Conservation (phyloP, 1,140 invertebrate species). For the Chrysoperla carnea region DNA sequence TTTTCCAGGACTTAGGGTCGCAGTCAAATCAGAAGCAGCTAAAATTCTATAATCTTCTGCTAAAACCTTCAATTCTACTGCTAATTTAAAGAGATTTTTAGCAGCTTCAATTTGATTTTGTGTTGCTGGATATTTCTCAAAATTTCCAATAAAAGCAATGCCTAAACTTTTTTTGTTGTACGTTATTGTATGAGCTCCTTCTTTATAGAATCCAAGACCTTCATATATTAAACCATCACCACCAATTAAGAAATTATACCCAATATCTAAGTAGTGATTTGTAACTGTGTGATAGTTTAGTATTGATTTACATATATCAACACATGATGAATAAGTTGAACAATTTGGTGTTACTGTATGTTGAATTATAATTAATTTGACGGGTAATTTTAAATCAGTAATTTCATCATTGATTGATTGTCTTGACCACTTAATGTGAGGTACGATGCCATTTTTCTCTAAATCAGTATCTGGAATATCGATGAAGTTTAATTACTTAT, state of each 20-base stretch:
- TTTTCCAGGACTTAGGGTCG: constrained; percentile 19
- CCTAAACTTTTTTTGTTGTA: constrained; percentile 46
- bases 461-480: too few relatives aligned
- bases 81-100: constrained; percentile 13
- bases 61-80: constrained; percentile 14
- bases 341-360: constrained; percentile 32
- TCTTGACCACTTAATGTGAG: too few relatives aligned
- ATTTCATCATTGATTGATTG: constrained; percentile 7
- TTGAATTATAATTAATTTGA: constrained; percentile 30
- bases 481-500: too few relatives aligned
- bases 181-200: constrained; percentile 32
- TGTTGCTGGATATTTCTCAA: constrained; percentile 18
- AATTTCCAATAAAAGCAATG: constrained; percentile 51
- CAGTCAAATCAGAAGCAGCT: constrained; percentile 16
- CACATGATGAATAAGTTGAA: constrained; percentile 20
- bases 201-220: constrained; percentile 36
- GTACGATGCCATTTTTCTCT: too few relatives aligned
- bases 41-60: constrained; percentile 18
- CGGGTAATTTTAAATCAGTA: constrained; percentile 22
- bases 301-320: constrained; percentile 30
- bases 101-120: constrained; percentile 11
- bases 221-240: constrained; percentile 50
- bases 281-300: constrained; percentile 59
- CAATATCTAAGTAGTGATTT: constrained; percentile 39
- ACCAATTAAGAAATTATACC: constrained; percentile 58